Evolutionary conservation across 2,797 vertebrate genomes (phyloP), one percentile per base, ranked within the genome.

Genomic region (Gambelia wislizenii): DNA sequence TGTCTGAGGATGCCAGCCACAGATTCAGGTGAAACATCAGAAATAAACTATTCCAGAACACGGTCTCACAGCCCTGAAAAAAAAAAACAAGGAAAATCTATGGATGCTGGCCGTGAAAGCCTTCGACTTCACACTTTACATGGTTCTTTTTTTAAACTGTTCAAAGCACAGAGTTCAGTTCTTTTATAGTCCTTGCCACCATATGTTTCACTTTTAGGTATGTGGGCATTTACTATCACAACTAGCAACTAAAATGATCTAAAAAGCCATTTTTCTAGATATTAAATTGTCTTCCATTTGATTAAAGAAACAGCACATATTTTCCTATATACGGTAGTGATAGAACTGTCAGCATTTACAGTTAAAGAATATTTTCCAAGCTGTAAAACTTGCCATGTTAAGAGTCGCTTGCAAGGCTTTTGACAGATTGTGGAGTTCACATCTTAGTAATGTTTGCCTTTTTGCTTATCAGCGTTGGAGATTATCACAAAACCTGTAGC

Each of bases 341-440:
- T 42, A 30, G 9, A 81, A 76, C 25, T 59, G 77, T 36, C n/a
- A 75, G 77, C 33, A 25, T 79, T 72, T 86, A 89, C 59, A 76
- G 42, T 88, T 88, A 89, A 69, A 61, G 49, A 89, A 86, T 75
- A 89, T 86, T 82, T 86, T 89, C 70, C 84, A 67, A 86, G 84
- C 78, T 82, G 70, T 84, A 82, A 86, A 85, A 82, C 61, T 72
- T 85, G 67, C 61, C 22, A 89, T 42, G 67, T 54, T 82, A 81
- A 86, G 77, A 89, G 56, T 78, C 14, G 36, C 74, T 78, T 70
- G 74, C 69, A 89, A 44, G 47, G 74, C 47, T 89, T 77, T 84
- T 85, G 39, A 89, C 88, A 89, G 88, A 89, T 86, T 89, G 84
- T 59, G 76, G 88, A 89, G 88, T 81, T 89, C 88, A 86, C 84